Evolutionary conservation across 2,113 vertebrate species (phyloP).

Genomic region (Setophaga petechia): DNA sequence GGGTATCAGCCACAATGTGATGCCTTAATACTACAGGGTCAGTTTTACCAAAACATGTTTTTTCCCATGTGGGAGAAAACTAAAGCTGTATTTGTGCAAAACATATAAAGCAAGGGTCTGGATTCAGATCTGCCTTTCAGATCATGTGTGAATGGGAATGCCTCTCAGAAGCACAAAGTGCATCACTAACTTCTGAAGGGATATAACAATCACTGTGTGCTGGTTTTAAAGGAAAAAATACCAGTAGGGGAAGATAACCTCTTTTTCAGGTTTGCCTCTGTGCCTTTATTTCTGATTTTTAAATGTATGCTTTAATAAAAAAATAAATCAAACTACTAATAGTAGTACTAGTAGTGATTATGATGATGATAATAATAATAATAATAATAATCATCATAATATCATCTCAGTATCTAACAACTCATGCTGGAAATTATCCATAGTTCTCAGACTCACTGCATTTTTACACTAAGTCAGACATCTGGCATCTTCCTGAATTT

Average conservation of each 20-base stretch:
- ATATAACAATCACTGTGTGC: conserved; percentile 24
- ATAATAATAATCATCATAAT: neutral
- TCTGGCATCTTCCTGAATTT: conserved; percentile 41
- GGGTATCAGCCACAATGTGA: neutral
- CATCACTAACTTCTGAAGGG: conserved; percentile 36
- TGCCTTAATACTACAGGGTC: neutral
- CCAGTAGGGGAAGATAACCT: neutral
- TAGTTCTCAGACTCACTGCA: neutral
- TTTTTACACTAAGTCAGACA: conserved; percentile 15
- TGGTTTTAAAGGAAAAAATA: conserved; percentile 2
- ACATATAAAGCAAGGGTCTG: neutral
- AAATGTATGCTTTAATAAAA: conserved; percentile 13
- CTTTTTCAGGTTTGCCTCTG: conserved; percentile 23
- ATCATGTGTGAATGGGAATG: neutral
- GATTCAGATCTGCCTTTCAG: neutral
- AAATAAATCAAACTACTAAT: neutral
- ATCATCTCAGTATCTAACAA: neutral
- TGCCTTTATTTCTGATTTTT: conserved; percentile 21
- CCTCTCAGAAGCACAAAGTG: neutral
- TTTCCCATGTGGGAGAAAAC: neutral
- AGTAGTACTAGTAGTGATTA: too few species aligned
- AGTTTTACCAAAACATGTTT: neutral
- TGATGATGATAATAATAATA: too few species aligned
- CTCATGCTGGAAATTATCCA: conserved; percentile 39
- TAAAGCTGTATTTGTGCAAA: neutral